A percentile compares a stretch with the other conserved stretches of the same genome.
Evolutionary conservation across 2,888 invertebrate species (phyloP).

Genomic region (Candidula unifasciata): DNA sequence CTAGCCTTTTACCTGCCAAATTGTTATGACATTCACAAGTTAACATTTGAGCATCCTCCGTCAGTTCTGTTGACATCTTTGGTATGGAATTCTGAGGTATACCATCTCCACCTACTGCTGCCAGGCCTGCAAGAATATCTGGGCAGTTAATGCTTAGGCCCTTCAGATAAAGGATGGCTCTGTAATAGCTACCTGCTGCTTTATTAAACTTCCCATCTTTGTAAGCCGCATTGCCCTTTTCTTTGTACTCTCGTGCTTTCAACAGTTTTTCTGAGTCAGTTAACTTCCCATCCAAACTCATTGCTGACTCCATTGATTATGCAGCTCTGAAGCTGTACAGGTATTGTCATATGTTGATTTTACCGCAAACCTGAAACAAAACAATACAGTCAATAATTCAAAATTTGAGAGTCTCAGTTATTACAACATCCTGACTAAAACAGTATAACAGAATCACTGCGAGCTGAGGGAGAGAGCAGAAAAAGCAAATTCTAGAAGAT

Average conservation of each 20-base stretch:
- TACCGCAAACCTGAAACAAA: background rate
- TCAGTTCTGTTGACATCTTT: constrained; percentile 58
- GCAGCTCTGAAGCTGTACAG: background rate
- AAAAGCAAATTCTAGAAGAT: too few relatives aligned
- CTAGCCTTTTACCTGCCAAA: constrained; percentile 70
- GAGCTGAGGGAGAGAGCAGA: too few relatives aligned
- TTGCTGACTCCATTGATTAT: background rate
- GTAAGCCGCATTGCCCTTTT: constrained; percentile 72
- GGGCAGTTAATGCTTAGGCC: constrained; percentile 53
- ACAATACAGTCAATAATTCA: background rate
- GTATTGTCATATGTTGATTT: background rate
- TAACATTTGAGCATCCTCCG: constrained; percentile 60
- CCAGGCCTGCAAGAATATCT: constrained; percentile 53
- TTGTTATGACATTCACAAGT: constrained; percentile 75
- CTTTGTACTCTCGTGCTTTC: constrained; percentile 68
- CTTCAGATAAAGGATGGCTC: constrained; percentile 71
- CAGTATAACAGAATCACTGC: too few relatives aligned
- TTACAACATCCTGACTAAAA: too few relatives aligned
- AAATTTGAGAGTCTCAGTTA: background rate
- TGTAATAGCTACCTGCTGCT: constrained; percentile 75
- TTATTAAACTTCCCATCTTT: constrained; percentile 56
- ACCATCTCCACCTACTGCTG: constrained; percentile 54
- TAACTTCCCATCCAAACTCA: constrained; percentile 10
- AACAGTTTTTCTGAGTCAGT: constrained; percentile 58
- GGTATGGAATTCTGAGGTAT: constrained; percentile 50